phyloP scores from a whole-genome alignment of 2,113 vertebrate genomes.

The Thryonomys swinderianus region DNA sequence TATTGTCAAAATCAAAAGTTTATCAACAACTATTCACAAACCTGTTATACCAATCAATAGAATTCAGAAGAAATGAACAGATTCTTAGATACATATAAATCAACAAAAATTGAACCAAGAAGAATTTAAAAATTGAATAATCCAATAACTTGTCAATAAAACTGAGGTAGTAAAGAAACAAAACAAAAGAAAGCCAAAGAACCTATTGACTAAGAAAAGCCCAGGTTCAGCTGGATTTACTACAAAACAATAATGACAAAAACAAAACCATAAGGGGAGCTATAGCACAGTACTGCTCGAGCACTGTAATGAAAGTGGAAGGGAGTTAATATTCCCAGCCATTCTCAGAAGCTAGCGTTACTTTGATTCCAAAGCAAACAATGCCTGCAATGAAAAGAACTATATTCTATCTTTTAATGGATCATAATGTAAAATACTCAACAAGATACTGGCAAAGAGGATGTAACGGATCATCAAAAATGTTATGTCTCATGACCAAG shows the following conservation, averaged over 20 bases:
- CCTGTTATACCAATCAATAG: neutral
- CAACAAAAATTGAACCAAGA: neutral
- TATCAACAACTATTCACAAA: no score
- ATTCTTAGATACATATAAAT: neutral
- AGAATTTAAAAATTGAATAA: neutral
- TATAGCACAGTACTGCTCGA: neutral
- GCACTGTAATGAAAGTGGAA: neutral
- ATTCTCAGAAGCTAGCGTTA: neutral
- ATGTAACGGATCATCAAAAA: neutral
- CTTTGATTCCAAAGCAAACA: neutral
- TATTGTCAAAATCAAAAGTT: neutral
- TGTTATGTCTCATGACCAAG: neutral
- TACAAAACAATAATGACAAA: neutral
- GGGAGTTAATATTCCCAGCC: neutral
- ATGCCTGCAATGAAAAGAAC: neutral
- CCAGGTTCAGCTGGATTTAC: neutral
- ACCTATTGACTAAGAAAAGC: neutral
- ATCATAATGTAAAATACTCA: neutral
- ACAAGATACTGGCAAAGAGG: neutral
- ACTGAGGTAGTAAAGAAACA: neutral
- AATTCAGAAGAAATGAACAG: neutral
- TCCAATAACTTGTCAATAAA: neutral
- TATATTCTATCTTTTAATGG: no score
- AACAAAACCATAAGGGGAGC: neutral
- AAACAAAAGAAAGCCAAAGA: no score